Conservation (phyloP, 2,888 invertebrate species). For the Apoda limacodes region DNA sequence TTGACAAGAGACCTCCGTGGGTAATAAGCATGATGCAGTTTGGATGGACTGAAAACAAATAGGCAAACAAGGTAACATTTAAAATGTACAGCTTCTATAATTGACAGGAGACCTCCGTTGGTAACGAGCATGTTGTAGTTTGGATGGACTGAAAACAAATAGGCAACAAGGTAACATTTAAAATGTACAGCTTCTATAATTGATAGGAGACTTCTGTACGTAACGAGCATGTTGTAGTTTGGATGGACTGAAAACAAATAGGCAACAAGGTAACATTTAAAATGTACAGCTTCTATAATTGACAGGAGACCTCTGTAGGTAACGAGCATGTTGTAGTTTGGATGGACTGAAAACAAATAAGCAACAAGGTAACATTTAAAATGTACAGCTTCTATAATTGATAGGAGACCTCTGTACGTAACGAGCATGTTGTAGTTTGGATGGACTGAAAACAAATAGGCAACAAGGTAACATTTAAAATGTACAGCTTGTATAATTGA, state of each 20-base stretch:
- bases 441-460: slow-evolving; percentile 14
- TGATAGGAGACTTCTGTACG: slow-evolving; percentile 29
- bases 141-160: too few species aligned
- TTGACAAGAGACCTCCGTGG: slow-evolving; percentile 29
- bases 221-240: slow-evolving; percentile 25
- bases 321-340: slow-evolving; percentile 25
- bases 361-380: too few species aligned
- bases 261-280: too few species aligned
- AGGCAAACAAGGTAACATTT: too few species aligned
- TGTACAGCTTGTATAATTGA: too few species aligned
- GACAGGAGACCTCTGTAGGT: slow-evolving; percentile 29
- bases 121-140: slow-evolving; percentile 32
- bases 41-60: too few species aligned
- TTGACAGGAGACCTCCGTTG: slow-evolving; percentile 29
- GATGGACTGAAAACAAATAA: slow-evolving; percentile 18
- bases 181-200: slow-evolving; percentile 32
- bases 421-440: slow-evolving; percentile 26
- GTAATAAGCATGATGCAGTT: slow-evolving; percentile 32
- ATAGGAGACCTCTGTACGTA: slow-evolving; percentile 26
- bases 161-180: too few species aligned
- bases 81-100: slow-evolving; percentile 33
- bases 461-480: neutral
- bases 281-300: slow-evolving; percentile 31
- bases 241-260: slow-evolving; percentile 19
- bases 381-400: too few species aligned